Evolutionary conservation across 2,888 invertebrate species (phyloP).

Genomic region (Lasioglossum villosulum): DNA sequence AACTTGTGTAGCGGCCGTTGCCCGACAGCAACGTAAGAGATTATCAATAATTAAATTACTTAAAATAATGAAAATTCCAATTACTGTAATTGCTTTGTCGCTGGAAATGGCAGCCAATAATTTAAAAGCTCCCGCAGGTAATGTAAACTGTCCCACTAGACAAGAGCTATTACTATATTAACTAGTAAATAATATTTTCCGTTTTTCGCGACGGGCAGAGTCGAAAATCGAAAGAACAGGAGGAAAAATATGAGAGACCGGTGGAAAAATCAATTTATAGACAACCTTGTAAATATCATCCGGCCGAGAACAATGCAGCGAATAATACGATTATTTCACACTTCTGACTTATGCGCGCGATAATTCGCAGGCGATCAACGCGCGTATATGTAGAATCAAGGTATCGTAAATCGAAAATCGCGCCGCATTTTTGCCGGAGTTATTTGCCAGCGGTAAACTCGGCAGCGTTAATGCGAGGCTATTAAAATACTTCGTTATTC

Average conservation of each 20-base stretch:
- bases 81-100: conserved; percentile 15
- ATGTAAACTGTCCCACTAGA: neutral
- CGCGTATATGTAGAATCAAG: neutral
- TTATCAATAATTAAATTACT: conserved; percentile 16
- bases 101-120: conserved; percentile 8
- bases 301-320: neutral
- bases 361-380: neutral
- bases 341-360: neutral
- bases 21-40: neutral
- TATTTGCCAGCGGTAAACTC: neutral
- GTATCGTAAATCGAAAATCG: conserved; percentile 1
- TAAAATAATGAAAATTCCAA: conserved; percentile 21
- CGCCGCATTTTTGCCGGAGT: conserved; percentile 11
- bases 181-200: neutral
- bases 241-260: neutral
- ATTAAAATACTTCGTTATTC: conserved; percentile 31
- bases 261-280: neutral
- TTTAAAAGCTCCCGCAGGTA: conserved; percentile 11
- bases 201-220: neutral
- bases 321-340: neutral
- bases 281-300: neutral
- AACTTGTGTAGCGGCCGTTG: neutral
- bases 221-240: neutral
- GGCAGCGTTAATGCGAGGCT: conserved; percentile 22
- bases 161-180: neutral